Conservation (phyloP, 2,888 invertebrate genomes). For the Dicycla oo region DNA sequence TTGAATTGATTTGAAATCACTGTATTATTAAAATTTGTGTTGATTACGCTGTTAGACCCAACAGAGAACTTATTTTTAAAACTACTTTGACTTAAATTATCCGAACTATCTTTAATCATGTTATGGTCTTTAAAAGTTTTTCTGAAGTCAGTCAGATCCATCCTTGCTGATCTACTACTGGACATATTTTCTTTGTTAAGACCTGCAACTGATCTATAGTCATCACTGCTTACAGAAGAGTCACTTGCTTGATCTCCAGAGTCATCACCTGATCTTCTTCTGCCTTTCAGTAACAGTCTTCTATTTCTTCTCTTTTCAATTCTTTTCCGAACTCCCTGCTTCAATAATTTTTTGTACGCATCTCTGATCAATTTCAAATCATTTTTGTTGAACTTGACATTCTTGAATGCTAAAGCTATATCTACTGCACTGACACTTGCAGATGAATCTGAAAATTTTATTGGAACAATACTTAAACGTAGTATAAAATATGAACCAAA, state of each 20-base stretch:
- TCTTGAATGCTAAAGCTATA: constrained; percentile 77
- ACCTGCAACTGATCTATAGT: constrained; percentile 75
- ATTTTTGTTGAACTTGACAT: constrained; percentile 74
- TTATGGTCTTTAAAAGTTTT: constrained; percentile 34
- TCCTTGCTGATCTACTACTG: constrained; percentile 56
- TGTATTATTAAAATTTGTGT: constrained; percentile 35
- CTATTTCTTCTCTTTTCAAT: constrained; percentile 76
- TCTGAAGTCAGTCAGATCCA: constrained; percentile 41
- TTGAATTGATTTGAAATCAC: constrained; percentile 56
- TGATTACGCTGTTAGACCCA: constrained; percentile 48
- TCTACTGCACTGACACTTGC: constrained; percentile 77
- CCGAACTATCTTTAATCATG: constrained; percentile 67
- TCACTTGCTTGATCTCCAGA: constrained; percentile 82
- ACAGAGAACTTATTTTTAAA: constrained; percentile 69
- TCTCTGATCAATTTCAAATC: constrained; percentile 77
- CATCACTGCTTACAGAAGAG: constrained; percentile 83
- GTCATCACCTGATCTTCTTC: constrained; percentile 75
- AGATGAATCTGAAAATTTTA: constrained; percentile 75
- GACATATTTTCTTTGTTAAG: constrained; percentile 70
- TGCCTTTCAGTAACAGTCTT: constrained; percentile 71
- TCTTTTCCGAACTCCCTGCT: constrained; percentile 70
- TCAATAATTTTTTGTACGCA: constrained; percentile 74
- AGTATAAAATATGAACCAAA: neutral
- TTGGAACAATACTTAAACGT: neutral
- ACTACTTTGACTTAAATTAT: constrained; percentile 70